phyloP scores from a whole-genome alignment of 2,113 vertebrate genomes.

The Neolamprologus kungweensis region DNA sequence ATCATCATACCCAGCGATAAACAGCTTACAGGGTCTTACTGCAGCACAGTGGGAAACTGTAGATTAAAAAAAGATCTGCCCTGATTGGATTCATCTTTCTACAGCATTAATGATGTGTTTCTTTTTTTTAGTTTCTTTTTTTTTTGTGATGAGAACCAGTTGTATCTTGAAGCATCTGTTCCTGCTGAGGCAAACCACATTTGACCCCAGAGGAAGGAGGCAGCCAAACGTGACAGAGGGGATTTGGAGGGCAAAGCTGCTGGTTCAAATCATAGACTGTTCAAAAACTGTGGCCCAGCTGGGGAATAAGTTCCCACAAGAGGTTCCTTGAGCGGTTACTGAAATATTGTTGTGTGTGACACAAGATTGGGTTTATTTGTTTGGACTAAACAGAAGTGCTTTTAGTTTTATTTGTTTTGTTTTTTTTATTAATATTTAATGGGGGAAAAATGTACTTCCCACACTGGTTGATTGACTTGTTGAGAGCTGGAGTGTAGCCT shows the following conservation, averaged over 20 bases:
- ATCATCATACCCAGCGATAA: background rate
- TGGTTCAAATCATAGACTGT: background rate
- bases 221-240: background rate
- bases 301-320: background rate
- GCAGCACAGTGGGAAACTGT: background rate
- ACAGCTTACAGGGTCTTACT: background rate
- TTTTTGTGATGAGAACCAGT: background rate
- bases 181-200: background rate
- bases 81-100: slow-evolving; percentile 3
- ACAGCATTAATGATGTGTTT: background rate
- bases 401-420: background rate
- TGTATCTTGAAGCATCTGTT: background rate
- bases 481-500: background rate
- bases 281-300: background rate
- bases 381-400: background rate
- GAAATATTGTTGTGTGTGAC: background rate
- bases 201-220: background rate
- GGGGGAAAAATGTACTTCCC: fast-evolving
- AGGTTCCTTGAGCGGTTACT: background rate
- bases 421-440: background rate
- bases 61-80: background rate
- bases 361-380: background rate
- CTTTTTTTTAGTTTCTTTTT: background rate
- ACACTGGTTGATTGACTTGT: background rate
- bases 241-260: background rate